These are phyloP conservation scores for Heterodera schachtii DNA, from an alignment of 1,140 invertebrate species.

Conservation along the genomic window DNA sequence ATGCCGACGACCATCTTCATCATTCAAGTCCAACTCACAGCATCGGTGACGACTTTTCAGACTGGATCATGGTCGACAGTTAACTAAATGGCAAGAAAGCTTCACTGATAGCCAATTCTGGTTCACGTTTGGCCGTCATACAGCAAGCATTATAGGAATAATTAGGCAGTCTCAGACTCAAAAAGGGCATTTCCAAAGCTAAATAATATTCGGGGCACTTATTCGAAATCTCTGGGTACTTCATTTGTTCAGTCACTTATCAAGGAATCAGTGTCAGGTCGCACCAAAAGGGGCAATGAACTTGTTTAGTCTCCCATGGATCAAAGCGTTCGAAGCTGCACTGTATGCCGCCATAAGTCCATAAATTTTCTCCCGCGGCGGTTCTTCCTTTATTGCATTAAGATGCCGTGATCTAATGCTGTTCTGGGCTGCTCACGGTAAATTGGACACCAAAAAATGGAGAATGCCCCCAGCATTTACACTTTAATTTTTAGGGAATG, in stretches of 20 bases:
- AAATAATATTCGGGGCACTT: not conserved
- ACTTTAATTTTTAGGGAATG: too few relatives aligned
- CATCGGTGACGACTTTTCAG: not conserved
- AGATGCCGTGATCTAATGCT: too few relatives aligned
- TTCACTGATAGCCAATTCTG: not conserved
- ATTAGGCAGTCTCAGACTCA: not conserved
- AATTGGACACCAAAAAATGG: too few relatives aligned
- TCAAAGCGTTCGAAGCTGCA: not conserved
- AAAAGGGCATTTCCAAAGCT: too few relatives aligned
- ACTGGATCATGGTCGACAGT: not conserved
- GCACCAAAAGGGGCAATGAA: not conserved
- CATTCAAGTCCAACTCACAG: not conserved
- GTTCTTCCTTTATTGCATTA: too few relatives aligned
- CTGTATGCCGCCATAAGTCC: too few relatives aligned
- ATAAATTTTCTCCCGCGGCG: too few relatives aligned
- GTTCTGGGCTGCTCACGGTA: too few relatives aligned
- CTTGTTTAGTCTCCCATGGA: conserved; percentile 13
- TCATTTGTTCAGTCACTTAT: not conserved
- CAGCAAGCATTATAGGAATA: not conserved
- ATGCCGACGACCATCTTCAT: too few relatives aligned
- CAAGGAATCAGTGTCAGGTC: not conserved
- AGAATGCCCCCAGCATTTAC: too few relatives aligned
- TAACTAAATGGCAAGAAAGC: not conserved
- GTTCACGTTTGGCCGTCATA: not conserved
- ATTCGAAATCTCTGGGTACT: not conserved